Evolutionary conservation across 2,113 vertebrate species (phyloP).

Genomic region (Lagopus muta): DNA sequence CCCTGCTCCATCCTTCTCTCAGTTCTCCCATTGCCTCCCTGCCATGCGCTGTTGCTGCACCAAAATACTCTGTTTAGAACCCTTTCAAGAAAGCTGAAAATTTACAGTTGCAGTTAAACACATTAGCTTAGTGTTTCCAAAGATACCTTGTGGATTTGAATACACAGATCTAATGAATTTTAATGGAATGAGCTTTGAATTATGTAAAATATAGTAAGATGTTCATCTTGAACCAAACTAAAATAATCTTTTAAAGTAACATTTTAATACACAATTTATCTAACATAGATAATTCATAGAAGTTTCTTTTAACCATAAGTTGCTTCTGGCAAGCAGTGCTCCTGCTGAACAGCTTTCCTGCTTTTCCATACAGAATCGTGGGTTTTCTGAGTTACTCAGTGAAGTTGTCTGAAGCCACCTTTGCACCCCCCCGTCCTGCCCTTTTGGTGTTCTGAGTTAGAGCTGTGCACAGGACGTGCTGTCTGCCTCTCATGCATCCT

Average conservation of each 20-base stretch:
- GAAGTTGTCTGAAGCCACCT: neutral
- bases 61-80: neutral
- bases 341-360: neutral
- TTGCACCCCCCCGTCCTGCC: neutral
- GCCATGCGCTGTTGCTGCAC: neutral
- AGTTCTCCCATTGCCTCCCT: neutral
- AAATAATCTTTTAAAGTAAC: conserved; percentile 44
- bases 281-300: conserved; percentile 52
- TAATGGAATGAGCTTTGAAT: conserved; percentile 59
- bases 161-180: conserved; percentile 58
- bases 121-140: neutral
- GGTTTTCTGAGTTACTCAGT: neutral
- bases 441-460: neutral
- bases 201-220: conserved; percentile 57
- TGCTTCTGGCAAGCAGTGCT: neutral
- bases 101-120: conserved; percentile 19
- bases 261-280: conserved; percentile 62
- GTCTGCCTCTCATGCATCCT: neutral
- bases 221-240: conserved; percentile 16
- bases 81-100: conserved; percentile 17
- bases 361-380: neutral
- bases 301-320: neutral
- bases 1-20: neutral
- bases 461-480: neutral
- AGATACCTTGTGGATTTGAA: conserved; percentile 33